Evolutionary conservation across 2,797 vertebrate genomes (phyloP), one percentile per base, ranked within the genome.

Genomic region (Gorsachius magnificus): DNA sequence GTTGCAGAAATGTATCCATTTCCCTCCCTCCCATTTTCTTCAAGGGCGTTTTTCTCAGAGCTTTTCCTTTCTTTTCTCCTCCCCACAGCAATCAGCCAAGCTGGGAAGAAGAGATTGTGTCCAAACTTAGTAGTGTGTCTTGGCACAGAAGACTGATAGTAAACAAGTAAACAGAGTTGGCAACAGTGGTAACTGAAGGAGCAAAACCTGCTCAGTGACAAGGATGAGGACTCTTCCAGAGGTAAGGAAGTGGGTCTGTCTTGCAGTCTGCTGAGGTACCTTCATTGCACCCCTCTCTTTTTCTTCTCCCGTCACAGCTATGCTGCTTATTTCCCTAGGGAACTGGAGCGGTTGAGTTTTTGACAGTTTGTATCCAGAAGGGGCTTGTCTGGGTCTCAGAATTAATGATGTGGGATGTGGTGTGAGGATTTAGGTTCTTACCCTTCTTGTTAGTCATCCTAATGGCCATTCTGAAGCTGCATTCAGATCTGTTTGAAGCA

Each of bases 171-270:
- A 84, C 80, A 83, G 56, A 61, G 51, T 3, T 79, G 43, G 35
- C 33, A 70, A 13, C 87, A 63, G 53, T 43, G 48, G 89, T 38
- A 79, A 74, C 71, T 0, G 5, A 50, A 21, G 72, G 72, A 63
- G 87, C 60, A 80, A 60, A 89, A 50, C 35, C 91, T 61, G n/a
- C 60, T 46, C 13, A 2, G 82, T 77, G 83, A 69, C 65, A 72
- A 80, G 50, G 64, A 97, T 97, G 96, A 95, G 56, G 22, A 64
- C 88, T 57, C n/a, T 54, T 85, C 22, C 71, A 53, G 95, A 97
- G 97, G 97, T 97, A 97, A 96, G 94, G 54, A 58, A 80, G 50
- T 17, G 31, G 8, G 13, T 64, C 19, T 68, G 16, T 35, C 41
- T 48, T 70, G 19, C 41, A 45, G 33, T 56, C 29, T 80, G 38